Base-by-base conservation (phyloP, 2,888 invertebrate genomes). In the Tenthredo notha region DNA sequence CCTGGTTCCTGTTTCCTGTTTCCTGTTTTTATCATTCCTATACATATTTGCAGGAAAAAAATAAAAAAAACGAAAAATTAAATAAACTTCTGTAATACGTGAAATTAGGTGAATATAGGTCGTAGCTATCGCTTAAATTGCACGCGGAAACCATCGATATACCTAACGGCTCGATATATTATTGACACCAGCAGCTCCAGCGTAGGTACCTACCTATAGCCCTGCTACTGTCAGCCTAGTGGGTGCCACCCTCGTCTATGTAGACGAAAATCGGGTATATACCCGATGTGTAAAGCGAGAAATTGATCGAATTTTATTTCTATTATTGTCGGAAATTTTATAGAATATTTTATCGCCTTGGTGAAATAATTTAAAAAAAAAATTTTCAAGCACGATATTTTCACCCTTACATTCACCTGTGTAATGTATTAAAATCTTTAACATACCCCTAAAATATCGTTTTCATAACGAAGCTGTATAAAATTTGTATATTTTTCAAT, bases 171-270 rank as follows among this genome's bases (percentile, higher is more conserved):
- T 86, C 90, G 89, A 89, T 90, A 90, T 90, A 91, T 91, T 91
- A 91, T 91, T 91, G 91, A 91, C 91, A 91, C 90, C 90, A 87
- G 89, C 90, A 90, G 90, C 91, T 90, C 89, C 90, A 89, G 90
- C 90, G 90, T 89, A 37, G 37, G 90, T 89, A 43, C 12, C 12
- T 47, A 47, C 47, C 47, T 47, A 47, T 47, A 90, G 89, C 89
- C 89, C 88, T 89, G 90, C 89, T 12, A 90, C 88, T 89, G 89
- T 88, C 88, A 58, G 87, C 89, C 88, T 88, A 87, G 43, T 74
- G 37, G 58, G 6, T 25, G 21, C 40, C n/a, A 40, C n/a, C 40
- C 37, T 37, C 4, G 33, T 29, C 47, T 54, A 77, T 50, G 50
- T 47, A 25, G 18, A 50, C 29, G 54, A 33, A 33, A 50, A 77